A percentile compares a stretch with the other conserved stretches of the same genome.
These are phyloP conservation scores for Takifugu bimaculatus DNA, from an alignment of 2,113 vertebrate genomes.

Conservation along the genomic window DNA sequence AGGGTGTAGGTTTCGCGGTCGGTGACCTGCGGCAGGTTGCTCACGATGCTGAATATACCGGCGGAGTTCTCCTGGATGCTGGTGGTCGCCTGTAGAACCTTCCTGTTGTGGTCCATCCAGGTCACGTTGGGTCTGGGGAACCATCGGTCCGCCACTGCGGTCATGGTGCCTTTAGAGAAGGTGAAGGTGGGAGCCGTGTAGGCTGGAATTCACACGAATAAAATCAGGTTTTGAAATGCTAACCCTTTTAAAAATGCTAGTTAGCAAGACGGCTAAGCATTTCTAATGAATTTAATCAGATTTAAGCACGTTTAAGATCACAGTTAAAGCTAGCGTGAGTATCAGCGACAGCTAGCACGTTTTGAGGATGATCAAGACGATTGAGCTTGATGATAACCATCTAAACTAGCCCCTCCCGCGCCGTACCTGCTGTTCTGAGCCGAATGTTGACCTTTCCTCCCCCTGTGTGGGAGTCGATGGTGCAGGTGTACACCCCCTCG, in stretches of 20 bases:
- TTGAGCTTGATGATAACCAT: neutral
- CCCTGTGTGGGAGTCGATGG: conserved; percentile 15
- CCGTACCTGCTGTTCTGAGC: conserved; percentile 54
- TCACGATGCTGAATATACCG: conserved; percentile 22
- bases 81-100: conserved; percentile 5
- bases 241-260: neutral
- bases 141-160: conserved; percentile 38
- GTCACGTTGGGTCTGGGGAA: conserved; percentile 41
- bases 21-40: conserved; percentile 3
- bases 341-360: too few relatives aligned
- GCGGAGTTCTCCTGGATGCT: neutral
- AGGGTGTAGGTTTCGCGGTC: conserved; percentile 20
- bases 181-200: conserved; percentile 43
- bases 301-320: too few relatives aligned
- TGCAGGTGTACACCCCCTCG: conserved; percentile 55
- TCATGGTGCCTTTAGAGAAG: neutral
- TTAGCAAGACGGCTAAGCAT: too few relatives aligned
- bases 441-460: conserved; percentile 32
- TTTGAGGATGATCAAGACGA: too few relatives aligned
- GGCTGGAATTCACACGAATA: conserved; percentile 26
- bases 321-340: too few relatives aligned
- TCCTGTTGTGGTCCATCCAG: conserved; percentile 15
- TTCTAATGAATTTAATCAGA: too few relatives aligned
- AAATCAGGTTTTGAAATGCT: neutral
- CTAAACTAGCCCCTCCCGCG: neutral